A percentile compares a stretch with the other conserved stretches of the same genome.
phyloP scores from a whole-genome alignment of 1,140 invertebrate species.

The Diorhabda sublineata region DNA sequence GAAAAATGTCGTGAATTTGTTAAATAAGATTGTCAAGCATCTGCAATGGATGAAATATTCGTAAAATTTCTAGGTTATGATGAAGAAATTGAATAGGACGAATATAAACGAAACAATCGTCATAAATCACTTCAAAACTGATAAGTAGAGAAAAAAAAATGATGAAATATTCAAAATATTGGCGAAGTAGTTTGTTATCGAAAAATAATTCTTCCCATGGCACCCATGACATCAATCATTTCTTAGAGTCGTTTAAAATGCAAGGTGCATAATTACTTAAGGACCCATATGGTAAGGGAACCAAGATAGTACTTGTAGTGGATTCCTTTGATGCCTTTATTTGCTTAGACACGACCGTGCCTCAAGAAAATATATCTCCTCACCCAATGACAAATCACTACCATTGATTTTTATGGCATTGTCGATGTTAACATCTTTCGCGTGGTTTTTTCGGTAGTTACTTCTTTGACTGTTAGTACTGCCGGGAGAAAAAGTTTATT shows the following conservation, averaged over 20 bases:
- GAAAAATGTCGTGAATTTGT: no score
- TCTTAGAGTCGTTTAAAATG: conserved; percentile 8
- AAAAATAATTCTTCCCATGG: neutral
- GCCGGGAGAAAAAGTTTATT: conserved; percentile 31
- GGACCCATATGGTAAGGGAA: conserved; percentile 14
- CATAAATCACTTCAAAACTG: no score
- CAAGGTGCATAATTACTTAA: conserved; percentile 12
- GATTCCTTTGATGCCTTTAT: conserved; percentile 22
- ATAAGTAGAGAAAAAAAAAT: no score
- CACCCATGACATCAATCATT: conserved; percentile 13
- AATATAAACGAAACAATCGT: no score
- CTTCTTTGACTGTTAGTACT: conserved; percentile 9
- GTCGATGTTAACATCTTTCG: conserved; percentile 24
- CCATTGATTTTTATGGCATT: conserved; percentile 25
- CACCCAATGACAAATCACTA: conserved; percentile 23
- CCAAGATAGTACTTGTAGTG: conserved; percentile 6
- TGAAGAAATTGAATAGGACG: no score
- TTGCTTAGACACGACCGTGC: neutral
- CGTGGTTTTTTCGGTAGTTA: conserved; percentile 17
- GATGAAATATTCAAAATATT: neutral
- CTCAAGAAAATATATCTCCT: conserved; percentile 11
- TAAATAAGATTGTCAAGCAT: no score
- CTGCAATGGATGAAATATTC: no score
- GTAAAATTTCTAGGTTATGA: no score
- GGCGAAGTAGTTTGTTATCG: neutral